Percentiles rank a stretch among this genome's conserved stretches.
phyloP scores from a whole-genome alignment of 2,888 invertebrate species.

The Hirudinaria manillensis region DNA sequence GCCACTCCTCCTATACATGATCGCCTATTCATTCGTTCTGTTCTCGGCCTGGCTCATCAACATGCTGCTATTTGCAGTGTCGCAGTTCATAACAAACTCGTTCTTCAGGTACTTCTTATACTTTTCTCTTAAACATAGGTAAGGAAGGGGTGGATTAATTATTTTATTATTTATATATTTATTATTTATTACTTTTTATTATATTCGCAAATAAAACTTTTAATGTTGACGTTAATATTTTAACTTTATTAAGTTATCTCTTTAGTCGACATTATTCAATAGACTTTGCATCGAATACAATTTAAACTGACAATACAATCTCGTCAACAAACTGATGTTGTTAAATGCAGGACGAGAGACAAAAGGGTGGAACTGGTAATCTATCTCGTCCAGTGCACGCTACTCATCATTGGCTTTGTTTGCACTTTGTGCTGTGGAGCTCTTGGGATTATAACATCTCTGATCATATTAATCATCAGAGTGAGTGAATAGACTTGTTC shows the following conservation, averaged over 20 bases:
- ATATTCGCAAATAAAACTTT: too few relatives aligned
- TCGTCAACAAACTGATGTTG: too few relatives aligned
- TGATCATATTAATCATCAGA: slow-evolving; percentile 34
- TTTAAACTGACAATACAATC: too few relatives aligned
- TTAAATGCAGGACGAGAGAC: neutral
- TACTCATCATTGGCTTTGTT: slow-evolving; percentile 22
- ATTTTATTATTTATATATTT: neutral
- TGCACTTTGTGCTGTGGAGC: slow-evolving; percentile 34
- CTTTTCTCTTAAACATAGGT: too few relatives aligned
- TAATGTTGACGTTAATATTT: too few relatives aligned
- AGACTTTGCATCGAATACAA: too few relatives aligned
- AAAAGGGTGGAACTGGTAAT: neutral
- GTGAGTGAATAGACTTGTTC: slow-evolving; percentile 20
- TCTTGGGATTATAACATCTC: slow-evolving; percentile 33
- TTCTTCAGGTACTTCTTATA: slow-evolving; percentile 17
- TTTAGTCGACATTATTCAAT: too few relatives aligned
- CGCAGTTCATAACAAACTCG: neutral
- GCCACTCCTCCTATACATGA: slow-evolving; percentile 39
- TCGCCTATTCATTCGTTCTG: slow-evolving; percentile 34
- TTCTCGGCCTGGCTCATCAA: slow-evolving; percentile 32
- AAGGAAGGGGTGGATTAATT: neutral
- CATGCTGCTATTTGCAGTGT: slow-evolving; percentile 20
- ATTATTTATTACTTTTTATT: slow-evolving; percentile 15
- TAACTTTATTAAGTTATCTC: too few relatives aligned
- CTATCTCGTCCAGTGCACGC: slow-evolving; percentile 30